A percentile compares a stretch with the other conserved stretches of the same genome.
Conservation (phyloP, 2,797 vertebrate species). For the Pygocentrus nattereri region DNA sequence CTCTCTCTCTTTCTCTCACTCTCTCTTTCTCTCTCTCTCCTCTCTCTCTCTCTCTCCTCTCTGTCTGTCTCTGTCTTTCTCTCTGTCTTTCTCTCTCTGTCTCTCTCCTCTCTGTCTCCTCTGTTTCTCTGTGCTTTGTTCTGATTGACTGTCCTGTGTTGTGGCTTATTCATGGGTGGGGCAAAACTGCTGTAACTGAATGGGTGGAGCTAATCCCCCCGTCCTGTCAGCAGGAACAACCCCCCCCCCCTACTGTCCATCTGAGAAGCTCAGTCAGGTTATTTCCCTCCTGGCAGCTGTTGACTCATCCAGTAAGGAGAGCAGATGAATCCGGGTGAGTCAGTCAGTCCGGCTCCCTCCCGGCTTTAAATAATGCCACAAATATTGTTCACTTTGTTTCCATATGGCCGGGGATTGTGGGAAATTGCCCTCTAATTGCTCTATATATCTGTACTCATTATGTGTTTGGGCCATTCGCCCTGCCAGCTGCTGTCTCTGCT, state of each 20-base stretch:
- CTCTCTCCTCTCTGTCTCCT: too few species aligned
- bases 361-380: slow-evolving; percentile 5
- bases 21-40: too few species aligned
- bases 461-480: background rate
- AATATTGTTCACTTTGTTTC: slow-evolving; percentile 20
- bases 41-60: too few species aligned
- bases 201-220: too few species aligned
- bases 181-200: too few species aligned
- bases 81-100: too few species aligned
- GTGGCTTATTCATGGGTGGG: too few species aligned
- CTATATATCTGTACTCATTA: background rate
- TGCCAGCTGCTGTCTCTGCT: slow-evolving; percentile 6
- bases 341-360: background rate
- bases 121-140: too few species aligned
- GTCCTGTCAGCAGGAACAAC: background rate
- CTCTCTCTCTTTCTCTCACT: too few species aligned
- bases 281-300: background rate
- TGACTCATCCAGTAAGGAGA: slow-evolving; percentile 1
- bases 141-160: too few species aligned
- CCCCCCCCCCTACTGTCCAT: background rate
- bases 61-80: too few species aligned
- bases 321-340: background rate
- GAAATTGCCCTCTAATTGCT: slow-evolving; percentile 30
- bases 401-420: slow-evolving; percentile 20
- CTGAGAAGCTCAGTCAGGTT: background rate